Evolutionary conservation across 2,113 vertebrate species (phyloP).

Genomic region (Mesocricetus auratus): DNA sequence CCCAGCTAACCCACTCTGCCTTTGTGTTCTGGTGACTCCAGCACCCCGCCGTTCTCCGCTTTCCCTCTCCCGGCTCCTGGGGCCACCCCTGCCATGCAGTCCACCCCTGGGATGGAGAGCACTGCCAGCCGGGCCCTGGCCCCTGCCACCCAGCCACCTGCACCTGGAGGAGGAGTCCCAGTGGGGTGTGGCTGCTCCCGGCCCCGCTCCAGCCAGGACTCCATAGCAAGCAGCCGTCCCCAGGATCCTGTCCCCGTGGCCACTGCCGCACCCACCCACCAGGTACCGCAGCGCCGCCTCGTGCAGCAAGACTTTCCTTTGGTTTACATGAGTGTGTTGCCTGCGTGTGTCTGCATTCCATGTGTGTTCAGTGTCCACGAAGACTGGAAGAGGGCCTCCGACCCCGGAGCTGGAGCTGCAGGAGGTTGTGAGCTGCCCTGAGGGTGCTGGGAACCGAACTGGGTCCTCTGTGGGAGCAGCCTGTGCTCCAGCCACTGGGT

Average conservation of each 20-base stretch:
- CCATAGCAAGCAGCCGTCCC: conserved; percentile 76
- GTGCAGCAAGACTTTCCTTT: background rate
- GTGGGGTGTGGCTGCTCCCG: conserved; percentile 84
- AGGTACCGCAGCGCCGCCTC: conserved; percentile 79
- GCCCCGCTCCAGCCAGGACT: conserved; percentile 85
- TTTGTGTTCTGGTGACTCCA: conserved; percentile 66
- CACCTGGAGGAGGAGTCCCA: conserved; percentile 74
- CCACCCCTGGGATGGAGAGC: conserved; percentile 81
- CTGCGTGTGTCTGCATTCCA: background rate
- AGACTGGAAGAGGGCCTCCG: background rate
- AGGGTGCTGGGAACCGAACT: background rate
- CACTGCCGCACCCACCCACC: conserved; percentile 85
- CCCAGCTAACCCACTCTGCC: background rate
- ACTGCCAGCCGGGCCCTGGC: conserved; percentile 85
- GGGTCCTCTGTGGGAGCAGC: background rate
- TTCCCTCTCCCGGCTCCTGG: conserved; percentile 85
- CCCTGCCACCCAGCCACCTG: conserved; percentile 77
- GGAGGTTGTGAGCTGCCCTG: background rate
- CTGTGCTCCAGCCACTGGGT: background rate
- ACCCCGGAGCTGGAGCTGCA: background rate
- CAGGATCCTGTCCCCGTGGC: conserved; percentile 74
- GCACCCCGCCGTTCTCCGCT: conserved; percentile 84
- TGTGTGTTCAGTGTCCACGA: too few relatives aligned
- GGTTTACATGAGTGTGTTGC: background rate
- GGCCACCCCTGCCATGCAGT: conserved; percentile 84